Conservation (phyloP, 2,797 vertebrate species). For the Halcyon chelicuti region DNA sequence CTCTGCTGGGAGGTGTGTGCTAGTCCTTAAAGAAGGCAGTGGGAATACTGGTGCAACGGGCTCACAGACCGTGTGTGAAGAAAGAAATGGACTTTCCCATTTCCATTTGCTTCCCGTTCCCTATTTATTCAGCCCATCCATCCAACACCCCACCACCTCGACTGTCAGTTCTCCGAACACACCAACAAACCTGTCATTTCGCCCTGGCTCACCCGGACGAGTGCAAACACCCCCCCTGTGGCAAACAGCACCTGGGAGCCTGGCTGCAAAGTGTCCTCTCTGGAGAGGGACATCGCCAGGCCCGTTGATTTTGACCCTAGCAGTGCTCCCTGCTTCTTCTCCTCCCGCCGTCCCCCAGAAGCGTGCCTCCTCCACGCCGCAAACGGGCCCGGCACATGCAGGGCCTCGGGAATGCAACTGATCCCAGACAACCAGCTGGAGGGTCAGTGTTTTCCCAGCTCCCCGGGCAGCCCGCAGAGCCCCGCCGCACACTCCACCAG, state of each 20-base stretch:
- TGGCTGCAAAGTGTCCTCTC: neutral
- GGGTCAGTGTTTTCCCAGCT: conserved; percentile 41
- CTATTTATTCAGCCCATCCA: neutral
- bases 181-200: neutral
- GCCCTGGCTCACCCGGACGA: neutral
- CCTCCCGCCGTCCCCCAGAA: neutral
- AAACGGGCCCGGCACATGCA: neutral
- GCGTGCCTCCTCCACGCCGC: neutral
- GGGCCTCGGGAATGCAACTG: neutral
- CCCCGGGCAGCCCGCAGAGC: neutral
- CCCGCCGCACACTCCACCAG: conserved; percentile 46
- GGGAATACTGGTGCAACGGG: rapidly evolving
- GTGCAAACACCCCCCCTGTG: neutral
- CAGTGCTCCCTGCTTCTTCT: neutral
- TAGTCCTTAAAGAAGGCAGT: neutral
- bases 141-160: neutral
- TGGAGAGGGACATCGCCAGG: neutral
- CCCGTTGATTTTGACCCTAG: neutral
- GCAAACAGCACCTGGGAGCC: neutral
- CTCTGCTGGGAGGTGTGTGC: neutral
- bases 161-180: neutral
- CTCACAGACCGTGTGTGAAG: neutral
- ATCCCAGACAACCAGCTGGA: conserved; percentile 29
- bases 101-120: neutral
- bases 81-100: neutral